A percentile compares a stretch with the other conserved stretches of the same genome.
phyloP scores from a whole-genome alignment of 35 echinoderm and acorn worm genomes.

The Ptychodera flava region DNA sequence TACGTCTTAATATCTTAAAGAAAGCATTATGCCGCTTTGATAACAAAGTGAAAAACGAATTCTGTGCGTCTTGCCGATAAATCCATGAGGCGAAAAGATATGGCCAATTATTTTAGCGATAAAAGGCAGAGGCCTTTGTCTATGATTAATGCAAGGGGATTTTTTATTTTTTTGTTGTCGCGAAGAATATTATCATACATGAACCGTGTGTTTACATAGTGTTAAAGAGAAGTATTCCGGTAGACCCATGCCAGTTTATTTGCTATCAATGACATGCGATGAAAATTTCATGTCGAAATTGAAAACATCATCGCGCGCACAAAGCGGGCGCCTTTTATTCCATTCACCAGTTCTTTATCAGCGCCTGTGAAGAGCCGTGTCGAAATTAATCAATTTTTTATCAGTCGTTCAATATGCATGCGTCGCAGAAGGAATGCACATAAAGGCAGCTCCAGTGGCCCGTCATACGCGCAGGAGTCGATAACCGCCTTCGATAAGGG shows the following conservation, averaged over 20 bases:
- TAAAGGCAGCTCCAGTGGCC: too few species aligned
- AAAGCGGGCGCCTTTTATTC: background rate
- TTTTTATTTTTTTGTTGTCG: background rate
- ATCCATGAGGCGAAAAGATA: too few species aligned
- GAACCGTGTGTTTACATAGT: background rate
- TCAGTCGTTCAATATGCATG: background rate
- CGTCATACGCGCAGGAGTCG: too few species aligned
- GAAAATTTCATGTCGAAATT: background rate
- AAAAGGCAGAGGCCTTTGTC: background rate
- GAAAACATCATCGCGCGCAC: background rate
- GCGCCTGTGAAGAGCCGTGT: background rate
- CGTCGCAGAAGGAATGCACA: background rate
- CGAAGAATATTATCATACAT: background rate
- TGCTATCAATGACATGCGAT: background rate
- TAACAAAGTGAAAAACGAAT: too few species aligned
- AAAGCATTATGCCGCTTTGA: too few species aligned
- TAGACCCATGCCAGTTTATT: background rate
- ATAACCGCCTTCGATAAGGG: too few species aligned
- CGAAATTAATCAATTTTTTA: background rate
- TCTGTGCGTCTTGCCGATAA: too few species aligned
- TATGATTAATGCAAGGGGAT: background rate
- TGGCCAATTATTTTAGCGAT: background rate
- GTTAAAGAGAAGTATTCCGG: background rate
- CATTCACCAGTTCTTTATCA: background rate
- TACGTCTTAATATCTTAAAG: too few species aligned